phyloP scores from a whole-genome alignment of 2,113 vertebrate species.

The Entelurus aequoreus region DNA sequence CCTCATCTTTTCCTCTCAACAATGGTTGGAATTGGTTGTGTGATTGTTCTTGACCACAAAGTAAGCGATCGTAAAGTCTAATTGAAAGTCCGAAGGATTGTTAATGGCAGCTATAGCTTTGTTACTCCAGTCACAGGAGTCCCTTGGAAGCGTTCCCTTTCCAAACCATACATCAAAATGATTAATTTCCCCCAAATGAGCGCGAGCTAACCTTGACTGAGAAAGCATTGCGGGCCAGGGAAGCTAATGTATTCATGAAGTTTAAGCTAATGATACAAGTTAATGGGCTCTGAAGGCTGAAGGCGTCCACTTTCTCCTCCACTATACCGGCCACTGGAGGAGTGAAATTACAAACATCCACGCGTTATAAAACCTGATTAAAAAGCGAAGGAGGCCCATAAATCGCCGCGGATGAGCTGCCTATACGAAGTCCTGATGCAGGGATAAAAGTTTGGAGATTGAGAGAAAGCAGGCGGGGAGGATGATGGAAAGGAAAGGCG shows the following conservation, averaged over 20 bases:
- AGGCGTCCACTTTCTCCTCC: slow-evolving; percentile 60
- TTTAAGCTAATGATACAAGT: slow-evolving; percentile 80
- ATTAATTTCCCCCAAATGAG: slow-evolving; percentile 97
- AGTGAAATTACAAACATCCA: slow-evolving; percentile 62
- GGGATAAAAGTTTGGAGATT: slow-evolving; percentile 65
- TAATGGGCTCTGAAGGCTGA: slow-evolving; percentile 81
- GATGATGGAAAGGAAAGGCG: slow-evolving; percentile 64
- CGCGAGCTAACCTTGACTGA: slow-evolving; percentile 92
- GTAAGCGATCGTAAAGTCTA: slow-evolving; percentile 45
- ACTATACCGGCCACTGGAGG: slow-evolving; percentile 45
- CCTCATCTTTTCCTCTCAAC: too few species aligned
- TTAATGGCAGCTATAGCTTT: slow-evolving; percentile 96
- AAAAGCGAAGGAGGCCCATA: slow-evolving; percentile 61
- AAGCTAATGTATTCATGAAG: slow-evolving; percentile 84
- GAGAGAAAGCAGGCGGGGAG: slow-evolving; percentile 44
- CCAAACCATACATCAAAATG: slow-evolving; percentile 93
- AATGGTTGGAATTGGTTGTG: too few species aligned
- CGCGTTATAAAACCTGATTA: slow-evolving; percentile 63
- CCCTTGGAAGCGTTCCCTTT: slow-evolving; percentile 92
- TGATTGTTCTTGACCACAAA: too few species aligned
- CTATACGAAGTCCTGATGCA: slow-evolving; percentile 57
- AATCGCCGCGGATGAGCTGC: slow-evolving; percentile 52
- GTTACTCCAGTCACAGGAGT: slow-evolving; percentile 96
- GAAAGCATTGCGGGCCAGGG: slow-evolving; percentile 65
- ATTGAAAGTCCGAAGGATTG: slow-evolving; percentile 88